Base-by-base conservation (phyloP, 2,888 invertebrate genomes). In the Protophormia terraenovae region DNA sequence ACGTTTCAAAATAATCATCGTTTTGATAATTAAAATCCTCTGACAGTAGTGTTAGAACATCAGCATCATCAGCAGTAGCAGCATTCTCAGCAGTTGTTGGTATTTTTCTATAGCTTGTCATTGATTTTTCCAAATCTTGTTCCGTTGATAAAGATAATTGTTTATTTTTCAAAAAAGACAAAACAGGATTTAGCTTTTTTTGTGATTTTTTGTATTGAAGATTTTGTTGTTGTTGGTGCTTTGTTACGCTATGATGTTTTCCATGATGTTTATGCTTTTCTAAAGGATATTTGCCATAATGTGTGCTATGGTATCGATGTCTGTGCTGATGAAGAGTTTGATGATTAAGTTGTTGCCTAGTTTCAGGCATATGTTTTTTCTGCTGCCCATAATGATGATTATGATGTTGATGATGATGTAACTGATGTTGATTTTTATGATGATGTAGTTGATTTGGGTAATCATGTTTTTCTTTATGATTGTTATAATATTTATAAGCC, bases 1-100 rank as follows among this genome's bases (percentile, higher is more conserved):
- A 3, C 16, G 24, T 19, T 35, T 19, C 38, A 64, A 78, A 85
- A 69, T 50, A 45, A 75, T 82, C 85, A 79, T 82, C 85, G 16
- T 41, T 82, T 82, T 78, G 85, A 79, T 85, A 85, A 82, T 85
- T 82, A 66, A 75, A 78, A 79, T 85, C 82, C 53, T 79, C 45
- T 35, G 41, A 16, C 22, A 41, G 45, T 12, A 12, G 22, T 22
- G 19, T 16, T 22, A 14, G 2, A 5, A 77, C 16, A 32, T 35
- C 60, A 47, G 58, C 24, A 7, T 12, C n/a, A n/a, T 73, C 32
- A 10, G 8, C 10, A 24, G 24, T 60, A 12, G 2, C 3, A 14
- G 29, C 19, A 35, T 24, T 0, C 24, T 2, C 7, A 22, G 50
- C 3, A 58, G 32, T 0, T 75, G 10, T 35, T 47, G 14, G 35